Evolutionary conservation across 2,113 vertebrate species (phyloP), one percentile per base, ranked within the genome.

Genomic region (Platichthys flesus): DNA sequence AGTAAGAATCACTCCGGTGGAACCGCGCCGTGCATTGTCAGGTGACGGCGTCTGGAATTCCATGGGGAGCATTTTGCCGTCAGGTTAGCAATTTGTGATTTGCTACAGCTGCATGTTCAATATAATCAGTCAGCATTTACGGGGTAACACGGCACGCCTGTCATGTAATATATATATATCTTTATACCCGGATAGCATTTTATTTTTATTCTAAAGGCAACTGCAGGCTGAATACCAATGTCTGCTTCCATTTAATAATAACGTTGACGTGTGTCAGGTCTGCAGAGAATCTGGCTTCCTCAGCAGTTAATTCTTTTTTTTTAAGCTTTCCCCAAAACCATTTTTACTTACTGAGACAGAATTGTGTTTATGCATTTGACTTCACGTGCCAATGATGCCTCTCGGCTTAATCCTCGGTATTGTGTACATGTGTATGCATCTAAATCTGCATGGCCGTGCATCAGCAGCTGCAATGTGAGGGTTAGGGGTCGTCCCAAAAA

Each of bases 91-190:
- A 89, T 89, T 86, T 91, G 56, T 64, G 82, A 80, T 83, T 79
- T 77, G 72, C 81, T 58, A 75, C 78, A 67, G 82, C 74, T 76
- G 87, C 88, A 89, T 77, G 85, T 87, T 88, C 83, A 93, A 91
- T 88, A 57, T 74, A 90, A 93, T 88, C 89, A 88, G 83, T 91
- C 91, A 87, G 87, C 85, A 85, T 89, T 91, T 91, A 90, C 82
- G 65, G 28, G 60, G 78, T 85, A 84, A 87, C 85, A 78, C 71
- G 67, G 64, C 79, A 71, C 35, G 62, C 71, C 77, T 88, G 88
- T 90, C 90, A 85, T 61, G 70, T 66, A 71, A 76, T 68, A 84
- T 77, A 85, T 28, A 28, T 28, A 28, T 78, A 64, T 23, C 28
- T 67, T 67, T 74, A 61, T 69, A 24, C 26, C 66, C 18, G 71